Evolutionary conservation across 2,113 vertebrate species (phyloP), one percentile per base, ranked within the genome.

Genomic region (Conger conger): DNA sequence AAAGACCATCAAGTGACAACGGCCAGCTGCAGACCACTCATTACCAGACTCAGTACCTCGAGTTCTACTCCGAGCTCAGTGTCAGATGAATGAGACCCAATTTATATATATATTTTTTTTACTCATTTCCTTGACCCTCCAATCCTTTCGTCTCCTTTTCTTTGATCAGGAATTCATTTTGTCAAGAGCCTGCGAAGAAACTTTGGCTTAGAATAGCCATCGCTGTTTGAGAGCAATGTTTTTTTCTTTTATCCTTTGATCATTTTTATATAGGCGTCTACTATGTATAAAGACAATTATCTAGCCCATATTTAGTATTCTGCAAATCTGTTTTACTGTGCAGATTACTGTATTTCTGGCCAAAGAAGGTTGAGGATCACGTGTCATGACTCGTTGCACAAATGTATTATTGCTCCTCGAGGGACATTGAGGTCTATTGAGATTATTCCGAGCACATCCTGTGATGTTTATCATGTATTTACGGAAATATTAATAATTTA

Each of bases 81-180:
- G 50, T 82, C 53, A 57, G 30, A 60, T 36, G 16, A 4, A 80
- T 8, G 37, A n/a, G 79, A 80, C 79, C 42, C 36, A 18, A 11
- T 20, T 37, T 36, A 2, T 77, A 33, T 77, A 23, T 76, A 11
- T 36, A 13, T 36, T 40, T 79, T 23, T 38, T 38, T 36, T 38
- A n/a, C 40, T 80, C 79, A 73, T 73, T 33, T 63, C 57, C 57
- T 63, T 27, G 57, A 73, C 27, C n/a, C 27, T 73, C 20, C 57
- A 63, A 63, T 63, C 57, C 57, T 63, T 63, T 63, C n/a, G 68
- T 73, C n/a, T 36, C 79, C n/a, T 27, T 40, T 40, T 33, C 17
- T 79, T 42, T 79, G 77, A 77, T 77, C 76, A 79, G 77, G 42
- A 45, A 80, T 45, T 30, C 38, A 7, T 80, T 40, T 80, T 80